Percentiles rank a stretch among this genome's conserved stretches.
phyloP scores from a whole-genome alignment of 2,797 vertebrate genomes.

The Sebastes oblongus region DNA sequence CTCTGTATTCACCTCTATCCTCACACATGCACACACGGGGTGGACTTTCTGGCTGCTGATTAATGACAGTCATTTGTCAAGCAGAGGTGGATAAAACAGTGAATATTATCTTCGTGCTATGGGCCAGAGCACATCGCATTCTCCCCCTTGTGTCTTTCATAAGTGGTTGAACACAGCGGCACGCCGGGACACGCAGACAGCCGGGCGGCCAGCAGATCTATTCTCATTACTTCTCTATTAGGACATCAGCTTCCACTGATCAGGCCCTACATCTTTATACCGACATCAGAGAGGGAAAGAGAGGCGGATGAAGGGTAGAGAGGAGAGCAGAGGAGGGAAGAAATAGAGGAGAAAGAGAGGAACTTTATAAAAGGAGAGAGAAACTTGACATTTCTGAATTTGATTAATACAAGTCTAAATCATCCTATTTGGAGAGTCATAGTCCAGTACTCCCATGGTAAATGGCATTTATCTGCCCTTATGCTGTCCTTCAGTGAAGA shows the following conservation, averaged over 20 bases:
- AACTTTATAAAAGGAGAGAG: constrained; percentile 24
- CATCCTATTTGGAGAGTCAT: constrained; percentile 68
- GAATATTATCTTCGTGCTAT: constrained; percentile 82
- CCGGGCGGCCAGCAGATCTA: constrained; percentile 74
- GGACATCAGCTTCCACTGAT: constrained; percentile 79
- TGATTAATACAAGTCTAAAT: constrained; percentile 74
- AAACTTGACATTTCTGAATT: constrained; percentile 66
- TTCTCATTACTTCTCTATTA: constrained; percentile 81
- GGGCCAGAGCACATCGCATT: constrained; percentile 65
- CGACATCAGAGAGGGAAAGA: constrained; percentile 49
- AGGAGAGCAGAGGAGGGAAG: constrained; percentile 19
- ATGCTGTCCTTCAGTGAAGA: constrained; percentile 68
- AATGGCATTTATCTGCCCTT: constrained; percentile 74
- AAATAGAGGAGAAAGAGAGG: constrained; percentile 12
- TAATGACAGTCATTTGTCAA: constrained; percentile 82
- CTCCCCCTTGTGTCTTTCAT: constrained; percentile 75
- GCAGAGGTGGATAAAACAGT: constrained; percentile 79
- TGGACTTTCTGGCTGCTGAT: constrained; percentile 63
- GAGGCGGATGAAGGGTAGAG: constrained; percentile 54
- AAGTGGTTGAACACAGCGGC: constrained; percentile 75
- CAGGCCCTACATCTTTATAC: constrained; percentile 74
- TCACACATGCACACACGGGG: constrained; percentile 18
- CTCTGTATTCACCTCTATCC: constrained; percentile 43
- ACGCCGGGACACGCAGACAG: constrained; percentile 56
- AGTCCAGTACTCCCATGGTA: constrained; percentile 51